phyloP scores from a whole-genome alignment of 2,888 invertebrate genomes.

The Chaetogeoica ovagalla region DNA sequence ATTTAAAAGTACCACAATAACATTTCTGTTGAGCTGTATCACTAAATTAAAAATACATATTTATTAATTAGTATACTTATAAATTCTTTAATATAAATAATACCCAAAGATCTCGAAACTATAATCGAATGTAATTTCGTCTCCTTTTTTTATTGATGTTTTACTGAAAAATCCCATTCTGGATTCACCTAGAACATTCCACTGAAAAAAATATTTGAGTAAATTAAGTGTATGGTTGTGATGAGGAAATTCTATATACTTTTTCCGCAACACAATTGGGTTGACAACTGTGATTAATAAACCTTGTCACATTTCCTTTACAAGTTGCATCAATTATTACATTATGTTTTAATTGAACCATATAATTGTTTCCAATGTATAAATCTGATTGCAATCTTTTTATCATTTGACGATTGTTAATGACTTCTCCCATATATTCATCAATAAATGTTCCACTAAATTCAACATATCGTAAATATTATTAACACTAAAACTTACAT shows the following conservation, averaged over 20 bases:
- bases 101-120: conserved; percentile 96
- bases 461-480: background rate
- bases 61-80: background rate
- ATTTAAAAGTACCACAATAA: conserved; percentile 85
- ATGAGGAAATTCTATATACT: conserved; percentile 58
- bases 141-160: conserved; percentile 77
- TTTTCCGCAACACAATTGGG: conserved; percentile 99
- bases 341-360: conserved; percentile 90
- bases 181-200: conserved; percentile 90
- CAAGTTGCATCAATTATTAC: conserved; percentile 94
- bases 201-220: conserved; percentile 60
- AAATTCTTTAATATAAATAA: conserved; percentile 57
- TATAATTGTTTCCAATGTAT: conserved; percentile 34
- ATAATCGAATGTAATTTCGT: conserved; percentile 98
- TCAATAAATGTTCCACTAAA: conserved; percentile 88
- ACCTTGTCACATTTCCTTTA: conserved; percentile 94
- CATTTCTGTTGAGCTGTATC: conserved; percentile 65
- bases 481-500: too few species aligned
- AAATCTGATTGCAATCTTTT: conserved; percentile 67
- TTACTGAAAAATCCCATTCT: conserved; percentile 96
- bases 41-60: background rate
- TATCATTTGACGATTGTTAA: conserved; percentile 87
- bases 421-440: conserved; percentile 98
- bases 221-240: background rate
- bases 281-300: conserved; percentile 98